phyloP scores from a whole-genome alignment of 2,888 invertebrate species.

The Diaprepes abbreviatus region DNA sequence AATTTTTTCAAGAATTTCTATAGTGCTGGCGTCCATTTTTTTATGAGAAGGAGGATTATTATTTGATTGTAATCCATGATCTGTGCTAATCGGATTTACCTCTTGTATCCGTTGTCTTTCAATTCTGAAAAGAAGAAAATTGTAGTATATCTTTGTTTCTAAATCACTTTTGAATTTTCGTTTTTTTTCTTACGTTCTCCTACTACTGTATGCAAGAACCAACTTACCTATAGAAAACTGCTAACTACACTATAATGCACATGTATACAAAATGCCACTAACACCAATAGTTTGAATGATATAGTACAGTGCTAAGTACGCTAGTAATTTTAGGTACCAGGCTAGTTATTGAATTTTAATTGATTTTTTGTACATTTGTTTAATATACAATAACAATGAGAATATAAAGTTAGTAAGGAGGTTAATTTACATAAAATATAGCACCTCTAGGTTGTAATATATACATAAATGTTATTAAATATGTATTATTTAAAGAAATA shows the following conservation, averaged over 20 bases:
- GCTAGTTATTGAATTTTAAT: not conserved
- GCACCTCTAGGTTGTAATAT: not conserved
- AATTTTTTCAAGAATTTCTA: conserved; percentile 72
- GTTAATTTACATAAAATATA: conserved; percentile 12
- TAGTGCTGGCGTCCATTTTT: conserved; percentile 55
- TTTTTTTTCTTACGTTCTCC: not conserved
- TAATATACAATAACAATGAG: not conserved
- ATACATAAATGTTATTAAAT: no score
- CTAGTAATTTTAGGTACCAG: conserved; percentile 34
- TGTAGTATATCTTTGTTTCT: conserved; percentile 14
- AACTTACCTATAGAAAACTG: conserved; percentile 57
- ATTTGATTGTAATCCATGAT: not conserved
- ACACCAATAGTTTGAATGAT: conserved; percentile 48
- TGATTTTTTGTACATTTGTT: no score
- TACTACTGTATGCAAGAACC: conserved; percentile 13
- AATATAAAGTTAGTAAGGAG: not conserved
- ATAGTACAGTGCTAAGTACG: conserved; percentile 47
- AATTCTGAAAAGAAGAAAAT: conserved; percentile 48
- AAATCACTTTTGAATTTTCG: not conserved
- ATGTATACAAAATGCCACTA: conserved; percentile 44
- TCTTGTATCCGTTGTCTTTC: conserved; percentile 47
- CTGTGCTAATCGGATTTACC: conserved; percentile 1
- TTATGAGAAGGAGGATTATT: conserved; percentile 6
- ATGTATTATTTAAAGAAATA: no score
- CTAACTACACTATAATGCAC: conserved; percentile 57